phyloP scores from a whole-genome alignment of 2,797 vertebrate species.

The Hyperoplus immaculatus region DNA sequence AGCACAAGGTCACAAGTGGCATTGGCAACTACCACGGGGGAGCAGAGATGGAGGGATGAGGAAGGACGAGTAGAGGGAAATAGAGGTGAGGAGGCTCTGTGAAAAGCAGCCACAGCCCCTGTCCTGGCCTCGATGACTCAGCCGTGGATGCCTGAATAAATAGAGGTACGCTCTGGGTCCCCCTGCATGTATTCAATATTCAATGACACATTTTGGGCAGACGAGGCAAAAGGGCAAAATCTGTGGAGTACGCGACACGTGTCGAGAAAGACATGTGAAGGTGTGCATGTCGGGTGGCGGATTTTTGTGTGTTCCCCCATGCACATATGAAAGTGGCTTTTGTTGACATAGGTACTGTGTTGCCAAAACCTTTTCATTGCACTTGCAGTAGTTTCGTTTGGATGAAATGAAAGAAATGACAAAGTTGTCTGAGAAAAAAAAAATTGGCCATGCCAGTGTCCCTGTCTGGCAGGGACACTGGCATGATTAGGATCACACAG shows the following conservation, averaged over 20 bases:
- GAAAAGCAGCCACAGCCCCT: conserved; percentile 35
- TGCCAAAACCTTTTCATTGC: background rate
- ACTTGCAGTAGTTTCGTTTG: background rate
- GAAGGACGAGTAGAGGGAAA: conserved; percentile 4
- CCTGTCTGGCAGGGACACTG: background rate
- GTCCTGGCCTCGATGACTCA: conserved; percentile 62
- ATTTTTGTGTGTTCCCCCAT: background rate
- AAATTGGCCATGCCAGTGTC: background rate
- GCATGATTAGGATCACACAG: background rate
- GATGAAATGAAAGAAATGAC: background rate
- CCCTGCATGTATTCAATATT: conserved; percentile 74
- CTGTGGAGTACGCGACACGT: conserved; percentile 48
- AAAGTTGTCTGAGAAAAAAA: background rate
- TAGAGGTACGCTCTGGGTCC: conserved; percentile 60
- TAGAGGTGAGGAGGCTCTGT: conserved; percentile 42
- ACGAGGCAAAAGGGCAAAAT: conserved; percentile 71
- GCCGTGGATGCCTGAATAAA: conserved; percentile 69
- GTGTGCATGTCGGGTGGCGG: conserved; percentile 9
- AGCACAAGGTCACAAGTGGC: conserved; percentile 25
- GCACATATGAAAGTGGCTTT: background rate
- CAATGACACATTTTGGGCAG: conserved; percentile 78
- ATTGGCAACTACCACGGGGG: background rate
- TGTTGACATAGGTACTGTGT: background rate
- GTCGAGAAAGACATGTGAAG: conserved; percentile 46
- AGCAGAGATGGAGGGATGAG: conserved; percentile 10